Conservation (phyloP, 2,888 invertebrate genomes). For the Spisula subtruncata region DNA sequence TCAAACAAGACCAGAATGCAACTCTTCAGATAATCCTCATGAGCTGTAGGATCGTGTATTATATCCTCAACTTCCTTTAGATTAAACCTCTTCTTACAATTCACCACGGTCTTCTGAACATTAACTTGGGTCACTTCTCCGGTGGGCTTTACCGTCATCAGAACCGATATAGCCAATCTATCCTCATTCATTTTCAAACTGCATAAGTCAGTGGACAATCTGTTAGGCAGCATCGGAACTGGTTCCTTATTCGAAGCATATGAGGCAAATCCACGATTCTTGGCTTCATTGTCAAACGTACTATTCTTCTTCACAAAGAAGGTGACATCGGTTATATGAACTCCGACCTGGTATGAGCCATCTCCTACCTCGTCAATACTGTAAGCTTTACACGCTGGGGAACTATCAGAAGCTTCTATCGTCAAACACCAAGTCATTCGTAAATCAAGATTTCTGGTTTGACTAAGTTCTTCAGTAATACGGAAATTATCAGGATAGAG, state of each 20-base stretch:
- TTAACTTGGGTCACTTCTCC: conserved; percentile 76
- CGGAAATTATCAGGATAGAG: conserved; percentile 72
- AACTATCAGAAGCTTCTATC: conserved; percentile 74
- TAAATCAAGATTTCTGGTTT: conserved; percentile 70
- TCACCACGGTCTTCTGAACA: conserved; percentile 77
- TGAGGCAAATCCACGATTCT: conserved; percentile 74
- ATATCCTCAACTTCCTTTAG: conserved; percentile 80
- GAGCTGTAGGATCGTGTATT: conserved; percentile 75
- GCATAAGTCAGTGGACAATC: conserved; percentile 77
- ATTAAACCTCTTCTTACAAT: conserved; percentile 79
- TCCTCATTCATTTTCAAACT: conserved; percentile 78
- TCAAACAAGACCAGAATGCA: conserved; percentile 79
- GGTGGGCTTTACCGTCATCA: conserved; percentile 76
- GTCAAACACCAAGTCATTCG: conserved; percentile 79
- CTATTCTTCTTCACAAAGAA: conserved; percentile 78
- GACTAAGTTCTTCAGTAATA: conserved; percentile 70
- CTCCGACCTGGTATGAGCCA: conserved; percentile 78
- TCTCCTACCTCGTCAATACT: conserved; percentile 79
- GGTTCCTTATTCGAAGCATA: conserved; percentile 75
- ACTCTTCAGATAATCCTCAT: conserved; percentile 78
- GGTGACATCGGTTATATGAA: conserved; percentile 84
- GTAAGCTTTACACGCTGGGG: conserved; percentile 78
- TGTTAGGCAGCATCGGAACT: conserved; percentile 78
- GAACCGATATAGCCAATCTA: conserved; percentile 80
- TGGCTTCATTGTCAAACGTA: conserved; percentile 79